Base-by-base conservation (phyloP, 2,888 invertebrate genomes). In the Argyresthia goedartella region DNA sequence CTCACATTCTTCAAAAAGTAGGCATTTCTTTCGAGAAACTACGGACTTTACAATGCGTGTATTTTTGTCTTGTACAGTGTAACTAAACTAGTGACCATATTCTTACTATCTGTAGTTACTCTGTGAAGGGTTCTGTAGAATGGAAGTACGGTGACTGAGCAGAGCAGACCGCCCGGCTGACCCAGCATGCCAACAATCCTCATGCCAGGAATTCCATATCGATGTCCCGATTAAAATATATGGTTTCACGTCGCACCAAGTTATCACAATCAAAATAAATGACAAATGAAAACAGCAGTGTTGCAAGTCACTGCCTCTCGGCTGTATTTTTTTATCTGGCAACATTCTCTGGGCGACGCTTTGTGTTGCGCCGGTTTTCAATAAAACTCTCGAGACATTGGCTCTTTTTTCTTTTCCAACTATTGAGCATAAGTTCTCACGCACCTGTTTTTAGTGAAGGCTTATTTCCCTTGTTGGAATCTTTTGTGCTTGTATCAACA, bases 241-340 rank as follows among this genome's bases (percentile, higher is more conserved):
- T 67, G 67, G 67, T 66, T 66, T 59, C 69, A 67, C 66, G 69
- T 73, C 73, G 65, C 67, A 65, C 64, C 68, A 67, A 73, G 76
- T 84, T 82, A 85, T 77, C 81, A 84, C 84, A 86, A 87, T 86
- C 87, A 87, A 85, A 87, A 87, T 85, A 86, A 85, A 87, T 87
- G 87, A 87, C 87, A 87, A 81, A 87, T 86, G 86, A 78, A 84
- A 84, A 78, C 71, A 69, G 63, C 68, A 66, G 66, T 72, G 69
- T 73, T 77, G 87, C 87, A 86, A 87, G 87, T 87, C 87, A 87
- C 67, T 69, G 67, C 64, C 60, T 57, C 61, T 58, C 54, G 59
- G 57, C 64, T 67, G 68, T 73, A 71, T 78, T 81, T 70, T 25
- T 71, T 74, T 73, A 71, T 66, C 65, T 67, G 66, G 69, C 69